Base-by-base conservation (phyloP, 1,140 invertebrate genomes). In the Lasaia peninsularis region DNA sequence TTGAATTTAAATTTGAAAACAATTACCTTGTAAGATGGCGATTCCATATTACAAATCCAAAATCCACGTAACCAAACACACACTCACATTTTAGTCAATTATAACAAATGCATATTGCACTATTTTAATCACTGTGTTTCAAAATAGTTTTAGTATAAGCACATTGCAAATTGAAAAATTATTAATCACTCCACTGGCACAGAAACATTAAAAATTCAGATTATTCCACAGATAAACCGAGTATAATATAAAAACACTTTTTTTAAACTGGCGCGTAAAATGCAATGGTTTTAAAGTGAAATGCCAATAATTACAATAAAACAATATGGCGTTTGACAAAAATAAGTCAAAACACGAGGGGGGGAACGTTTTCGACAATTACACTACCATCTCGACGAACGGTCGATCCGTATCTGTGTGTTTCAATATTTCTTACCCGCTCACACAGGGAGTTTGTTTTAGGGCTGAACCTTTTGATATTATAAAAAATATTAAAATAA, bases 311-410 rank as follows among this genome's bases (percentile, higher is more conserved):
- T 55, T 62, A 80, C 70, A 80, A 80, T 78, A 76, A 81, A 78
- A 78, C 78, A 85, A 86, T 80, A 86, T 86, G 82, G 82, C 66
- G 67, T 70, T 83, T 75, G 72, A 78, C 71, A 73, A 76, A 78
- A 77, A 75, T 80, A 77, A 77, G 73, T 73, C 63, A 73, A 75
- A 80, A 75, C 64, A 73, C 74, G 75, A 63, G 66, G 65, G 68
- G 63, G 71, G 53, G 58, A 50, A 59, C 60, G 58, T 48, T 59
- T 71, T 61, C 66, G 58, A 67, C 50, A 52, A 52, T 60, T 66
- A 74, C 76, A 64, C 79, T 65, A 68, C 79, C 80, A 74, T 72
- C 65, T 71, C 73, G 67, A 57, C 51, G 55, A 69, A 71, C 75
- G 73, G 75, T 69, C 67, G 63, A 52, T 56, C 67, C 72, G 73